A percentile compares a stretch with the other conserved stretches of the same genome.
Evolutionary conservation across 2,113 vertebrate genomes (phyloP).

Genomic region (Suncus etruscus): DNA sequence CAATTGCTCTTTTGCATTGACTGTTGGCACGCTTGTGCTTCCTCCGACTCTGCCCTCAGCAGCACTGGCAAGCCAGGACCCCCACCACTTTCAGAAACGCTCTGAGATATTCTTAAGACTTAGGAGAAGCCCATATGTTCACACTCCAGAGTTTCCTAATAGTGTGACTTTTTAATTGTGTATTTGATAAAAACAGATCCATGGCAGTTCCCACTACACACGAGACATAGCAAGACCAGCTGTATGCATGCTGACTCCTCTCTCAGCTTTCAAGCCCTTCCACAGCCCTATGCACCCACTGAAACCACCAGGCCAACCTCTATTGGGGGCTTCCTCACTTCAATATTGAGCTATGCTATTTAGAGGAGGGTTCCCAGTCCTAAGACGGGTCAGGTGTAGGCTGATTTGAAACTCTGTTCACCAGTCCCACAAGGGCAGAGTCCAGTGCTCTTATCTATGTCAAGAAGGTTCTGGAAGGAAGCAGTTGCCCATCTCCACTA

Average conservation of each 20-base stretch:
- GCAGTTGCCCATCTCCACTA: background rate
- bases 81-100: background rate
- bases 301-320: background rate
- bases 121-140: conserved; percentile 73
- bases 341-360: background rate
- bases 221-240: conserved; percentile 8
- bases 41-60: background rate
- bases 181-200: conserved; percentile 74
- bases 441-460: background rate
- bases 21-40: background rate
- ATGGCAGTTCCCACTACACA: background rate
- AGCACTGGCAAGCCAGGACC: background rate
- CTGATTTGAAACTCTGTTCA: background rate
- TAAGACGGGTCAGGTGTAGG: background rate
- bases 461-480: background rate
- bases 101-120: conserved; percentile 39
- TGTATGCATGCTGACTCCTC: background rate
- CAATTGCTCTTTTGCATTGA: conserved; percentile 78
- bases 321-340: background rate
- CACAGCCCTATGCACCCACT: background rate
- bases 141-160: conserved; percentile 56
- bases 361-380: background rate
- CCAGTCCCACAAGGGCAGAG: background rate
- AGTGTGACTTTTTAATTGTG: conserved; percentile 73
- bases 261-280: background rate